These are phyloP conservation scores for Astur gentilis DNA, from an alignment of 2,113 vertebrate species.

Conservation along the genomic window DNA sequence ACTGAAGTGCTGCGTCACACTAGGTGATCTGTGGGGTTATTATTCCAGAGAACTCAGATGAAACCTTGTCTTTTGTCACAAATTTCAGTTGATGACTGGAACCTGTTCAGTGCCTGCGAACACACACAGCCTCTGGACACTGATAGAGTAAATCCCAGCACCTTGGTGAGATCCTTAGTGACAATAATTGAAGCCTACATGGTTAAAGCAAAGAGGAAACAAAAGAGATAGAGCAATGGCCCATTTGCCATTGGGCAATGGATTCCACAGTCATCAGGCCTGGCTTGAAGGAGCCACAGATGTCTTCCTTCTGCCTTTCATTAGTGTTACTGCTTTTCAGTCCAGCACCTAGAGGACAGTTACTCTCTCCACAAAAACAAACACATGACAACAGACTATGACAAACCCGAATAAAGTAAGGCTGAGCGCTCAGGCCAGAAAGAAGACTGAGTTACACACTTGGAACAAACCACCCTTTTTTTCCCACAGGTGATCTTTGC, in stretches of 20 bases:
- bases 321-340: neutral
- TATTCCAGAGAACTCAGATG: neutral
- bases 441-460: neutral
- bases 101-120: neutral
- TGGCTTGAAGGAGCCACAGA: neutral
- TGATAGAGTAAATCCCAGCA: neutral
- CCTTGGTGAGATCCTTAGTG: neutral
- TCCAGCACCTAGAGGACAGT: neutral
- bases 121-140: fast-evolving
- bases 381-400: neutral
- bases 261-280: neutral
- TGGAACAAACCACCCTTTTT: neutral
- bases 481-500: neutral
- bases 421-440: neutral
- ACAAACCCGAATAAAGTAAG: neutral
- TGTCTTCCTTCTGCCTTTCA: neutral
- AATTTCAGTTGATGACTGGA: neutral
- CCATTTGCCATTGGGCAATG: neutral
- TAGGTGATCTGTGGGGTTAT: neutral
- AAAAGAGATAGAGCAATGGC: neutral
- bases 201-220: neutral
- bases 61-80: neutral
- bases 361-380: neutral
- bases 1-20: neutral
- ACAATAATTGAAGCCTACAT: neutral